These are phyloP conservation scores for Drosophila borealis DNA, from an alignment of 2,888 invertebrate species.

Conservation along the genomic window DNA sequence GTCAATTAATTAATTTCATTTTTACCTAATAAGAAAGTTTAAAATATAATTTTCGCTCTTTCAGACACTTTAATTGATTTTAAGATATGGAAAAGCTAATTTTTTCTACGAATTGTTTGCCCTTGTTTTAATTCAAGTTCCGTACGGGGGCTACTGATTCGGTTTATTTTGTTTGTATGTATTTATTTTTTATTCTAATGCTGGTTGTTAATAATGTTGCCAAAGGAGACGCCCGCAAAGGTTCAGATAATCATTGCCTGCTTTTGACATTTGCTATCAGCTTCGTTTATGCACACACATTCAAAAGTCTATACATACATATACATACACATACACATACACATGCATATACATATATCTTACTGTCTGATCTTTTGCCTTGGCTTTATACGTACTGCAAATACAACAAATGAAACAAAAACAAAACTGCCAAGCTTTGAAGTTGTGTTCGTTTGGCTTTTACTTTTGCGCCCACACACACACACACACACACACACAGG, in stretches of 20 bases:
- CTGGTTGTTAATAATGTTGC: slow-evolving; percentile 4
- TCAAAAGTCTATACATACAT: background rate
- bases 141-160: too few species aligned
- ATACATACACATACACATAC: background rate
- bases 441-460: slow-evolving; percentile 56
- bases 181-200: background rate
- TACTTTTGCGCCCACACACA: slow-evolving; percentile 29
- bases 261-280: slow-evolving; percentile 39
- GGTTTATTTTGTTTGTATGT: too few species aligned
- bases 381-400: slow-evolving; percentile 34
- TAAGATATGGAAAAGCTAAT: too few species aligned
- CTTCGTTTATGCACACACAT: background rate
- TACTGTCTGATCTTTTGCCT: slow-evolving; percentile 46
- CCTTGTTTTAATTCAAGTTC: too few species aligned
- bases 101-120: too few species aligned
- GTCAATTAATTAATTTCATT: too few species aligned
- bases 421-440: slow-evolving; percentile 49
- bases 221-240: background rate
- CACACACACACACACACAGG: slow-evolving; percentile 10
- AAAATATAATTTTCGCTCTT: too few species aligned
- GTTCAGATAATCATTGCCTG: slow-evolving; percentile 28
- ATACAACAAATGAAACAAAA: slow-evolving; percentile 41
- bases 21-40: too few species aligned
- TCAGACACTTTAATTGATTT: too few species aligned
- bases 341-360: slow-evolving; percentile 3